These are phyloP conservation scores for Peromyscus aztecus DNA, from an alignment of 2,797 vertebrate species.

Conservation along the genomic window DNA sequence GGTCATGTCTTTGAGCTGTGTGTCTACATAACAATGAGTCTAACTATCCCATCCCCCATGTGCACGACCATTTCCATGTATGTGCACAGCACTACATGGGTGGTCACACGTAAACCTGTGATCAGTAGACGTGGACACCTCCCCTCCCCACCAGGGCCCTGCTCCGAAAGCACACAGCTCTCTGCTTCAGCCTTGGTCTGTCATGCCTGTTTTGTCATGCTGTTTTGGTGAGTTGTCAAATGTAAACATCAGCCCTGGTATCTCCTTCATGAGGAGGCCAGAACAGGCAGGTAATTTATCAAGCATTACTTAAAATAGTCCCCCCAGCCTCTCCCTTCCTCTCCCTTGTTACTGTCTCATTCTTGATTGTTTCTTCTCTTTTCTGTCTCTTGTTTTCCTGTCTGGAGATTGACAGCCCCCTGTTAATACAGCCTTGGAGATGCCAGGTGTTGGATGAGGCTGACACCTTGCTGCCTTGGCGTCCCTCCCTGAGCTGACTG, in stretches of 20 bases:
- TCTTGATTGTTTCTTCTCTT: slow-evolving; percentile 79
- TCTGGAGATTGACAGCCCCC: slow-evolving; percentile 82
- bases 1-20: too few relatives aligned
- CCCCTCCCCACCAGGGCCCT: fast-evolving
- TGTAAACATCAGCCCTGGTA: not conserved
- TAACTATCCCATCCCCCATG: too few relatives aligned
- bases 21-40: not conserved
- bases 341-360: slow-evolving; percentile 55
- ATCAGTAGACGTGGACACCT: not conserved
- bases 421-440: slow-evolving; percentile 75
- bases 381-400: slow-evolving; percentile 67
- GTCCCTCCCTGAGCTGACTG: not conserved
- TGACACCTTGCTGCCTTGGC: slow-evolving; percentile 1
- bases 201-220: not conserved
- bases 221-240: slow-evolving; percentile 33
- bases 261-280: slow-evolving; percentile 66
- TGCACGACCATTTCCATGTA: not conserved
- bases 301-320: slow-evolving; percentile 79
- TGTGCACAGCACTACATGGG: not conserved
- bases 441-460: slow-evolving; percentile 68
- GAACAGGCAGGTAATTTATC: slow-evolving; percentile 80
- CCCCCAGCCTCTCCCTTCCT: not conserved
- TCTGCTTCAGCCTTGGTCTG: not conserved
- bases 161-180: not conserved
- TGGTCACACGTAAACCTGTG: not conserved